Evolutionary conservation across 2,888 invertebrate genomes (phyloP).

Genomic region (Papilio protenor): DNA sequence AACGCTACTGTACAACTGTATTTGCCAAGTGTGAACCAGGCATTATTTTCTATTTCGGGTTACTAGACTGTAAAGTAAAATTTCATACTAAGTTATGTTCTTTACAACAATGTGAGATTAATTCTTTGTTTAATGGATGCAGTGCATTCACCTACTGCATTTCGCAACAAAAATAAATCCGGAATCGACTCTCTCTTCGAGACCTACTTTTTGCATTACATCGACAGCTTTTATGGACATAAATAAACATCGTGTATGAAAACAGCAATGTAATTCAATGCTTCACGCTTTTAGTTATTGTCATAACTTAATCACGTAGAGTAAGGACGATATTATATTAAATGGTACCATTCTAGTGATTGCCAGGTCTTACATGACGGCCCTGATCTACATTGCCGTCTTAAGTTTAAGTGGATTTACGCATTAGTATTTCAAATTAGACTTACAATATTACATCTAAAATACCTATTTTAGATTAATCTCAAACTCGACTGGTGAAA

Average conservation of each 20-base stretch:
- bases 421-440: slow-evolving; percentile 26
- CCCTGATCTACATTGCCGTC: slow-evolving; percentile 39
- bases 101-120: background rate
- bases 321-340: slow-evolving; percentile 33
- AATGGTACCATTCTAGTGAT: slow-evolving; percentile 18
- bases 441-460: background rate
- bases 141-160: slow-evolving; percentile 32
- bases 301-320: slow-evolving; percentile 25
- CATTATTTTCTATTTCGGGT: slow-evolving; percentile 19
- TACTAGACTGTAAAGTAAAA: background rate
- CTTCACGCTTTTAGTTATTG: slow-evolving; percentile 11
- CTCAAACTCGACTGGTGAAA: background rate
- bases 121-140: background rate
- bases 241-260: slow-evolving; percentile 3
- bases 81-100: background rate
- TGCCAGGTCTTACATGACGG: slow-evolving; percentile 30
- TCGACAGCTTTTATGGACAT: slow-evolving; percentile 19
- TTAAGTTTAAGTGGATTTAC: slow-evolving; percentile 31
- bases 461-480: background rate
- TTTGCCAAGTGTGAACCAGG: too few species aligned
- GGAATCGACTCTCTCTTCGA: slow-evolving; percentile 21
- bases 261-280: slow-evolving; percentile 21
- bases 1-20: too few species aligned
- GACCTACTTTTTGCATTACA: slow-evolving; percentile 26
- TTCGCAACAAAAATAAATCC: slow-evolving; percentile 29